A percentile compares a stretch with the other conserved stretches of the same genome.
Evolutionary conservation across 2,797 vertebrate genomes (phyloP).

Genomic region (Anguilla megastoma): DNA sequence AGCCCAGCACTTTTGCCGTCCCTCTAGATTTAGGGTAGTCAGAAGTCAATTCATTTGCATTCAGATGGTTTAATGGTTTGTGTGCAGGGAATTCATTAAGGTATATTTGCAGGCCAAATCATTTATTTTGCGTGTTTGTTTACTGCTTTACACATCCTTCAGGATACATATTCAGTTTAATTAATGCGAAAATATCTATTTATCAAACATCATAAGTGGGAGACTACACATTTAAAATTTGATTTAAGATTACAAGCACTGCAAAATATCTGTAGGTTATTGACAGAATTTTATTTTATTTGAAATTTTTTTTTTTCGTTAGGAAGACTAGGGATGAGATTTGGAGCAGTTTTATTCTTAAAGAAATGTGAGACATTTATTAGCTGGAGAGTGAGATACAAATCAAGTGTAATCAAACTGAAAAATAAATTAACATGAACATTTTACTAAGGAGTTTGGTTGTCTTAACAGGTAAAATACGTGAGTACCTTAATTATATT

Average conservation of each 20-base stretch:
- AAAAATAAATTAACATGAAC: constrained; percentile 7
- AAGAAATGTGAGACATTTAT: neutral
- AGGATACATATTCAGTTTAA: constrained; percentile 37
- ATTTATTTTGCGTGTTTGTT: constrained; percentile 36
- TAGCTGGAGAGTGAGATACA: constrained; percentile 22
- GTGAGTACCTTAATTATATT: constrained; percentile 45
- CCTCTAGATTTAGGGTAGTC: neutral
- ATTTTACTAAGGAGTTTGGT: constrained; percentile 23
- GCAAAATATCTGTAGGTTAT: constrained; percentile 43
- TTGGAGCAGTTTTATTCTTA: neutral
- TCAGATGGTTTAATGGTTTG: constrained; percentile 19
- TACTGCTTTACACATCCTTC: constrained; percentile 39
- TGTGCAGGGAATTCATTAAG: constrained; percentile 13
- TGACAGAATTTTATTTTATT: constrained; percentile 10
- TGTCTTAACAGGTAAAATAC: constrained; percentile 38
- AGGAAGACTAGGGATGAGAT: neutral
- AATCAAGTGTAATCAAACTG: neutral
- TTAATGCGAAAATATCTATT: constrained; percentile 44
- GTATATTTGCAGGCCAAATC: constrained; percentile 24
- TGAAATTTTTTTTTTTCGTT: constrained; percentile 10
- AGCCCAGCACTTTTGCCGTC: too few species aligned
- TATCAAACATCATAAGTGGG: constrained; percentile 43
- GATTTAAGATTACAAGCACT: constrained; percentile 38
- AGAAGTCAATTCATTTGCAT: constrained; percentile 17
- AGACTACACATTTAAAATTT: constrained; percentile 33